Percentiles rank a stretch among this genome's conserved stretches.
These are phyloP conservation scores for Pseudonaja textilis DNA, from an alignment of 2,113 vertebrate genomes.

Conservation along the genomic window DNA sequence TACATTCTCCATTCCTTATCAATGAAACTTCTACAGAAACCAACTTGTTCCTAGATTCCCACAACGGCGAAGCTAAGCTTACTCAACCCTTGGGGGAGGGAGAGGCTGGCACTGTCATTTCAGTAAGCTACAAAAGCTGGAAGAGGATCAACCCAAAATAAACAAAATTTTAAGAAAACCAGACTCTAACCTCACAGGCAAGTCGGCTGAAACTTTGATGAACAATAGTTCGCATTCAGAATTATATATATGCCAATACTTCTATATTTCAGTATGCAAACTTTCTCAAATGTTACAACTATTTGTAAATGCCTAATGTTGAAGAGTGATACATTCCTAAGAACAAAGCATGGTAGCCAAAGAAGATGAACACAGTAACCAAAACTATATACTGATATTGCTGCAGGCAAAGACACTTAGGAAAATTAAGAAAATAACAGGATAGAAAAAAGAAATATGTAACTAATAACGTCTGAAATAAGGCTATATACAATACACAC, in stretches of 20 bases:
- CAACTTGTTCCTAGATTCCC: slow-evolving; percentile 54
- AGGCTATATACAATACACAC: fast-evolving
- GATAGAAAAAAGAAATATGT: neutral
- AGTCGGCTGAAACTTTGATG: slow-evolving; percentile 27
- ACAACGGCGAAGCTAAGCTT: slow-evolving; percentile 58
- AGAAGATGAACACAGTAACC: neutral
- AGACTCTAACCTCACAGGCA: slow-evolving; percentile 39
- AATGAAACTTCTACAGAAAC: slow-evolving; percentile 35
- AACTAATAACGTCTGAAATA: neutral
- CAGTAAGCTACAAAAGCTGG: slow-evolving; percentile 54
- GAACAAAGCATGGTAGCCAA: neutral
- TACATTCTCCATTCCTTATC: slow-evolving; percentile 35
- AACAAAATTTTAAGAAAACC: neutral
- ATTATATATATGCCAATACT: slow-evolving; percentile 9
- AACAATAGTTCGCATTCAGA: neutral
- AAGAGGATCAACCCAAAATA: slow-evolving; percentile 49
- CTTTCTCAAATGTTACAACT: neutral
- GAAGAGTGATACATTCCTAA: neutral
- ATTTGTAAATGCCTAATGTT: neutral
- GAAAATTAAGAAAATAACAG: neutral
- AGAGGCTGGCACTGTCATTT: slow-evolving; percentile 51
- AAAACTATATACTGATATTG: neutral
- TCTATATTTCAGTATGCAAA: neutral
- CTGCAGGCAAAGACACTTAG: neutral
- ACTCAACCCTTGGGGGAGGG: slow-evolving; percentile 61